Conservation (phyloP, 2,888 invertebrate species). For the Muschampia plurimacula region DNA sequence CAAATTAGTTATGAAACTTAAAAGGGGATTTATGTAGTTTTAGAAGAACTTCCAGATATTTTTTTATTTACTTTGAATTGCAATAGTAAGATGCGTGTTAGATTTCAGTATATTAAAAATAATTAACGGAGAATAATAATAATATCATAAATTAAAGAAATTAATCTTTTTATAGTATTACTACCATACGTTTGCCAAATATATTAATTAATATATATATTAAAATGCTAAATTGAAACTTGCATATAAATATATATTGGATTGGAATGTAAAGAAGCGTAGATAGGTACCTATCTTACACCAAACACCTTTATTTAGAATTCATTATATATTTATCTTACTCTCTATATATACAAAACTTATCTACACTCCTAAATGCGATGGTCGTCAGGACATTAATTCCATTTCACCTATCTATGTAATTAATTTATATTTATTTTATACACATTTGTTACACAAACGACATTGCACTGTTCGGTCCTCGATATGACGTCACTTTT, state of each 20-base stretch:
- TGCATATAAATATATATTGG: conserved; percentile 81
- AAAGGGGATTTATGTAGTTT: too few species aligned
- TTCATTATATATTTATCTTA: conserved; percentile 65
- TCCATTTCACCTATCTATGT: conserved; percentile 81
- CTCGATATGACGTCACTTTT: conserved; percentile 71
- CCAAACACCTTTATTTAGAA: conserved; percentile 81
- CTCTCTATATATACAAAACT: conserved; percentile 76
- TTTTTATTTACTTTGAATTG: too few species aligned
- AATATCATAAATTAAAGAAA: too few species aligned
- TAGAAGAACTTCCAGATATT: too few species aligned
- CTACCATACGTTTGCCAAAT: conserved; percentile 60
- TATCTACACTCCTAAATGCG: conserved; percentile 73
- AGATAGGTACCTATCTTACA: conserved; percentile 83
- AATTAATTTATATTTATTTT: conserved; percentile 62
- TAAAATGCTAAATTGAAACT: conserved; percentile 79
- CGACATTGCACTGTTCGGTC: conserved; percentile 81
- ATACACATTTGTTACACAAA: conserved; percentile 79
- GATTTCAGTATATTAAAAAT: too few species aligned
- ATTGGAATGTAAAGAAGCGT: conserved; percentile 78
- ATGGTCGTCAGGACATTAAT: conserved; percentile 80
- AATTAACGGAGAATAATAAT: too few species aligned
- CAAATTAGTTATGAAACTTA: too few species aligned
- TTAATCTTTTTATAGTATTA: background rate
- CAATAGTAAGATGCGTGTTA: too few species aligned
- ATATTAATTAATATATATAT: conserved; percentile 41